Base-by-base conservation (phyloP, 2,888 invertebrate species). In the Platerodrilus igneus region DNA sequence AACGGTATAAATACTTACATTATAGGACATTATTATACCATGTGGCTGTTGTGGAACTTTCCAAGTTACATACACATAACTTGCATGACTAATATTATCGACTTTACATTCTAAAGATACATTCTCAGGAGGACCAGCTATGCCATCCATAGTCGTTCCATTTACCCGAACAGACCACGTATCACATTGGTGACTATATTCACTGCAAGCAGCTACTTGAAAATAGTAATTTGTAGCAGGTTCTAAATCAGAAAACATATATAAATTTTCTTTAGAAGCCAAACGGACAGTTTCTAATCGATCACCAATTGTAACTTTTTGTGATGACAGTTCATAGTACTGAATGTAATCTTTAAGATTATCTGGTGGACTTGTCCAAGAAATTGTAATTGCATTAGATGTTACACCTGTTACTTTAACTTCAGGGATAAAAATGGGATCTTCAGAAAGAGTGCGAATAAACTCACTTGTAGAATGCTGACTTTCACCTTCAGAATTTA, bases 71-170 rank as follows among this genome's bases (percentile, higher is more conserved):
- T 73, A 75, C 21, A 90, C 78, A 34, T 73, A 76, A 59, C 78
- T 79, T 9, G 70, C 72, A 26, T 71, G 72, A 48, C 72, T 76
- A 35, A 75, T 69, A 51, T 77, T 76, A 56, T 79, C 77, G 56
- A 76, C 77, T 49, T 71, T 70, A 60, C 90, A 90, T n/a, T 71
- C 67, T 1, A 84, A 74, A 4, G 70, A 66, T 0, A 87, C 74
- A 59, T 84, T 78, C 45, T 75, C 74, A 0, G 89, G 89, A 39
- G 81, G 77, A 25, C 83, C 81, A 1, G 89, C 80, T 8, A 78
- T 79, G 2, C 90, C 91, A 63, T 90, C 90, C 69, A 87, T 74
- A 1, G 91, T 91, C 0, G 84, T 84, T 0, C 86, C 90, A 59
- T 83, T 82, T 47, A 86, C 83, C 52, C 78, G 72, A 18, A 76